Evolutionary conservation across 2,888 invertebrate species (phyloP), one percentile per base, ranked within the genome.

Genomic region (Seira sanloemensis): DNA sequence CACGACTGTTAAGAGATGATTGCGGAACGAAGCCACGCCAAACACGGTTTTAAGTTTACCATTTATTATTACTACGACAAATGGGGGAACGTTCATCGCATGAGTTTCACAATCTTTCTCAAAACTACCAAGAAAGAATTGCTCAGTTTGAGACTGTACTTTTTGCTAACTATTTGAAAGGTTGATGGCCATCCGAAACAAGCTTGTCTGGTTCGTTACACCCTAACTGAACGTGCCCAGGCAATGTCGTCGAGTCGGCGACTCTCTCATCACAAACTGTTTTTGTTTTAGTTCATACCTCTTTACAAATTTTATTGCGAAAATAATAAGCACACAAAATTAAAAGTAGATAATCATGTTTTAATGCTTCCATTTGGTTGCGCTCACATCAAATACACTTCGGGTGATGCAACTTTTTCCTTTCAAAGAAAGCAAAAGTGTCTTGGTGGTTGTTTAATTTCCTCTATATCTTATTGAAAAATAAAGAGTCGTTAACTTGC

Each of bases 1-100:
- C 12, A 37, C 37, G 37, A 37, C 37, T 37, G 5, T 37, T 37
- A 9, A 37, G 12, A 37, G 37, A 37, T 37, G 37, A 37, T 37
- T 37, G 12, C 37, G 37, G 37, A 37, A 37, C 37, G 7, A 37
- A 37, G 37, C 37, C 37, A 37, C 5, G 7, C 37, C 37, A 37
- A 37, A 12, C 12, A 37, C 7, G 37, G 37, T 37, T 37, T 37
- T n/a, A n/a, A n/a, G n/a, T 75, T n/a, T 73, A 62, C 73, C 54
- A 73, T 54, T 73, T 54, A 72, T 18, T 5, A 54, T 23, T 72
- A n/a, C n/a, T n/a, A n/a, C n/a, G n/a, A n/a, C n/a, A n/a, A n/a
- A n/a, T n/a, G n/a, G n/a, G n/a, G n/a, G n/a, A n/a, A n/a, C n/a
- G n/a, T n/a, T n/a, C n/a, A n/a, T n/a, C n/a, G n/a, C n/a, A n/a